A percentile compares a stretch with the other conserved stretches of the same genome.
phyloP scores from a whole-genome alignment of 2,797 vertebrate genomes.

The Eulemur coronatus region DNA sequence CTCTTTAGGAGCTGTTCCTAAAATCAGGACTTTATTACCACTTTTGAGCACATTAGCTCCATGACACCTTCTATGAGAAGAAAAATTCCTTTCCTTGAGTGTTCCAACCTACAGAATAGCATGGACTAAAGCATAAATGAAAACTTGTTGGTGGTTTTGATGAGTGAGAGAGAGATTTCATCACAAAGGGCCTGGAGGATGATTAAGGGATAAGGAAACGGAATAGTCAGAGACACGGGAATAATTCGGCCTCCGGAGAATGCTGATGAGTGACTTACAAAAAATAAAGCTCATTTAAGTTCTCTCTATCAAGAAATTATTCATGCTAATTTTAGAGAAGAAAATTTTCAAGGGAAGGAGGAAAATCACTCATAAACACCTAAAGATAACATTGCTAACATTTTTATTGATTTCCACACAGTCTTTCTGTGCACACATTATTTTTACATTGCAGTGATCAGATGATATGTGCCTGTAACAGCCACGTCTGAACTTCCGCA shows the following conservation, averaged over 20 bases:
- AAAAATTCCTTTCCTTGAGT: neutral
- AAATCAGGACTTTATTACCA: conserved; percentile 45
- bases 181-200: neutral
- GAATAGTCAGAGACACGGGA: neutral
- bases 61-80: neutral
- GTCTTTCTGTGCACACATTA: neutral
- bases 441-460: neutral
- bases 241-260: neutral
- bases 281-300: neutral
- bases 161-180: neutral
- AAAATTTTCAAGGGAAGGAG: neutral
- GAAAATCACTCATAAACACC: neutral
- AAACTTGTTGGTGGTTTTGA: neutral
- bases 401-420: neutral
- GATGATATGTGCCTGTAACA: neutral
- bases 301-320: neutral
- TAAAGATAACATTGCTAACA: neutral
- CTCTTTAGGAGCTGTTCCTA: conserved; percentile 53
- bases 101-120: neutral
- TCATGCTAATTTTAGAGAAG: neutral
- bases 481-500: neutral
- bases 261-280: neutral
- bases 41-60: conserved; percentile 26
- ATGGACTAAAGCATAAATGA: neutral
- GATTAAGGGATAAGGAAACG: neutral